These are phyloP conservation scores for Heliconius nattereri DNA, from an alignment of 1,140 invertebrate species.

Conservation along the genomic window DNA sequence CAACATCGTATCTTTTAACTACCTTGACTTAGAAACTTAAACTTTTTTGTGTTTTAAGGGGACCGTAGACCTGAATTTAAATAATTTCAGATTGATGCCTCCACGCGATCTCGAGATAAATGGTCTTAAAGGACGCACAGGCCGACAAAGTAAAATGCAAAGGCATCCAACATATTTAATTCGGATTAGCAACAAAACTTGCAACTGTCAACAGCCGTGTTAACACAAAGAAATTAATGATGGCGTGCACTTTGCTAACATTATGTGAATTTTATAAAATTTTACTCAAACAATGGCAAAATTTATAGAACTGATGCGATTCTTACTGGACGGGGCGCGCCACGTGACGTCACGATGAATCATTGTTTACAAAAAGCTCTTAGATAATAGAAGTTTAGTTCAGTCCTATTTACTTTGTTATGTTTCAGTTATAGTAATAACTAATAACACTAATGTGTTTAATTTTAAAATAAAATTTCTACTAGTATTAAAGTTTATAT, in stretches of 20 bases:
- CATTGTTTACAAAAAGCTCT: slow-evolving; percentile 41
- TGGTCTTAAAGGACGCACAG: too few species aligned
- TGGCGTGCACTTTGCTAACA: background rate
- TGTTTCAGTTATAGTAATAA: background rate
- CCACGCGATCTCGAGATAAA: too few species aligned
- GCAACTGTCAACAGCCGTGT: background rate
- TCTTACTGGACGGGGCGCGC: slow-evolving; percentile 31
- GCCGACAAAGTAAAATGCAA: too few species aligned
- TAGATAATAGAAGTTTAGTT: slow-evolving; percentile 32
- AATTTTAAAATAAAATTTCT: background rate
- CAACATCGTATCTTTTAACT: too few species aligned
- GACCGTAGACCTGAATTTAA: too few species aligned
- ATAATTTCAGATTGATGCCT: too few species aligned
- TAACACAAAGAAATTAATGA: background rate
- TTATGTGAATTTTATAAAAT: slow-evolving; percentile 4
- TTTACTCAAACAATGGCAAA: slow-evolving; percentile 24
- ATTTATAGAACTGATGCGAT: slow-evolving; percentile 22
- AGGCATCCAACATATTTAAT: background rate
- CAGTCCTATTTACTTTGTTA: background rate
- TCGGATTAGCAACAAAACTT: background rate
- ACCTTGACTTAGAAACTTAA: too few species aligned
- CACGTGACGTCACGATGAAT: slow-evolving; percentile 38
- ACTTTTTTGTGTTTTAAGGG: too few species aligned
- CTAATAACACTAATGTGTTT: background rate
- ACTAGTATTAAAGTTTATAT: background rate